Evolutionary conservation across 1,140 invertebrate species (phyloP).

Genomic region (Drusus annulatus): DNA sequence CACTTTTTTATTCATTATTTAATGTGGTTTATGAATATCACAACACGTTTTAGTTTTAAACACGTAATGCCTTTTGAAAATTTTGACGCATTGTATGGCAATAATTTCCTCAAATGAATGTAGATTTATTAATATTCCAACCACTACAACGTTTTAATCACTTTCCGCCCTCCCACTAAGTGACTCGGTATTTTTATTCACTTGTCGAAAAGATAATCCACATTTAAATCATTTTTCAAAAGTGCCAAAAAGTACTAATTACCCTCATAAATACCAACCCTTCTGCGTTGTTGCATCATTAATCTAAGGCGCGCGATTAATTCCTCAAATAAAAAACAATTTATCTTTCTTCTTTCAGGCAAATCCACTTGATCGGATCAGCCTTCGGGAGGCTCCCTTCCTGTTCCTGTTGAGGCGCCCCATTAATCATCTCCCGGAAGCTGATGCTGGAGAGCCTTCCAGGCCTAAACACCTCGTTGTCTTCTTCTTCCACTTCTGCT

Average conservation of each 20-base stretch:
- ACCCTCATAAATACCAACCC: slow-evolving; percentile 29
- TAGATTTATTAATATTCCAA: too few species aligned
- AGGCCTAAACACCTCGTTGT: slow-evolving; percentile 56
- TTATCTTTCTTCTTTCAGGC: slow-evolving; percentile 30
- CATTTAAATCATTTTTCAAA: neutral
- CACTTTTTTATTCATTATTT: too few species aligned
- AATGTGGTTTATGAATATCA: too few species aligned
- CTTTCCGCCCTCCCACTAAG: too few species aligned
- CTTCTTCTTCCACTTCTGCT: neutral
- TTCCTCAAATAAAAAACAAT: slow-evolving; percentile 38
- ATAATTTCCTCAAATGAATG: too few species aligned
- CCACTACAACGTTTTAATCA: too few species aligned
- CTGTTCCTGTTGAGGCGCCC: slow-evolving; percentile 24
- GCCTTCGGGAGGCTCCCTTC: slow-evolving; percentile 1
- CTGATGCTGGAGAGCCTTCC: slow-evolving; percentile 30
- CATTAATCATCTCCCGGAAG: slow-evolving; percentile 49
- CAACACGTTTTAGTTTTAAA: too few species aligned
- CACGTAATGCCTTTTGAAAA: too few species aligned
- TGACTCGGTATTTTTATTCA: too few species aligned
- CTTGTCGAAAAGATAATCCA: too few species aligned
- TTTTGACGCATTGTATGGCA: too few species aligned
- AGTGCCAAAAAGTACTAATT: slow-evolving; percentile 1
- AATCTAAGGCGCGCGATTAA: slow-evolving; percentile 33
- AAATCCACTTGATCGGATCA: slow-evolving; percentile 41
- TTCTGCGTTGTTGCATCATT: slow-evolving; percentile 10